Evolutionary conservation across 2,888 invertebrate species (phyloP).

Genomic region (Steinernema scapterisci): DNA sequence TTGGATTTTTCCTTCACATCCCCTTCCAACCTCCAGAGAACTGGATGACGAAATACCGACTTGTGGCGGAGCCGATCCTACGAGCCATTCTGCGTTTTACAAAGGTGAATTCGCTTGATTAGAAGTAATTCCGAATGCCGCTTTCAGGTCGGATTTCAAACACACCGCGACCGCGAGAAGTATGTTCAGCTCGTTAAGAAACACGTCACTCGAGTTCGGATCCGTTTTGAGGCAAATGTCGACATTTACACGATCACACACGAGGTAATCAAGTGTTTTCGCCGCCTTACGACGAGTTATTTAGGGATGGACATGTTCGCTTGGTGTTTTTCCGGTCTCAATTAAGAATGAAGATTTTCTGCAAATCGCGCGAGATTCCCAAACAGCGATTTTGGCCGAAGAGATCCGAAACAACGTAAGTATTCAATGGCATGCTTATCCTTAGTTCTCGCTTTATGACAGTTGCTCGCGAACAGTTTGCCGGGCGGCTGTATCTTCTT

Average conservation of each 20-base stretch:
- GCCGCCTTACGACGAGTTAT: no score
- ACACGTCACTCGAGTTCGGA: conserved; percentile 47
- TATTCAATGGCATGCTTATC: not conserved
- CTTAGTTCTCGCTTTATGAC: not conserved
- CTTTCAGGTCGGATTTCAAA: conserved; percentile 61
- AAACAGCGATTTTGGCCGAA: conserved; percentile 46
- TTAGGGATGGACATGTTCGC: conserved; percentile 57
- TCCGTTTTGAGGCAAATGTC: conserved; percentile 51
- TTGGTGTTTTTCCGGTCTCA: conserved; percentile 63
- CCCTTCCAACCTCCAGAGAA: conserved; percentile 60
- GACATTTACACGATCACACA: conserved; percentile 54
- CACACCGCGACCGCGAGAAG: conserved; percentile 55
- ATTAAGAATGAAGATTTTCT: conserved; percentile 63
- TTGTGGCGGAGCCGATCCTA: conserved; percentile 56
- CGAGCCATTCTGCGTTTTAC: conserved; percentile 57
- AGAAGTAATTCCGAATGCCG: no score
- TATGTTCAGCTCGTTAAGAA: conserved; percentile 51
- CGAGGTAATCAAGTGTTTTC: no score
- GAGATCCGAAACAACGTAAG: conserved; percentile 46
- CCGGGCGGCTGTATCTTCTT: conserved; percentile 57
- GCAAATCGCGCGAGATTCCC: conserved; percentile 48
- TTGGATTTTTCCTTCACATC: conserved; percentile 63
- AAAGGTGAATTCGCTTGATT: no score
- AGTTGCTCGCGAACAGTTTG: conserved; percentile 46
- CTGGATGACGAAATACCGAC: conserved; percentile 59